These are phyloP conservation scores for Ypsolopha scabrella DNA, from an alignment of 2,888 invertebrate genomes.

Conservation along the genomic window DNA sequence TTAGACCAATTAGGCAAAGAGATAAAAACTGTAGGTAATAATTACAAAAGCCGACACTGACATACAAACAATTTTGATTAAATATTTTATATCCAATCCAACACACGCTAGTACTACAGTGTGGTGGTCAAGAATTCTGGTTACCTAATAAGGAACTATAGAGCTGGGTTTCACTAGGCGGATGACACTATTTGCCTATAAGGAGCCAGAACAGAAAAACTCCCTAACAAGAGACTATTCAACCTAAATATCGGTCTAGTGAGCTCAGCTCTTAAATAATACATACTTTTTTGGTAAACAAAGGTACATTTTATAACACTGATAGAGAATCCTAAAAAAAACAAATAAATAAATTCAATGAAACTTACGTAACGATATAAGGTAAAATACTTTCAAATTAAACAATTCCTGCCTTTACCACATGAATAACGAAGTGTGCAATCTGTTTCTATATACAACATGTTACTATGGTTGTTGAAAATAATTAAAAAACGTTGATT, in stretches of 20 bases:
- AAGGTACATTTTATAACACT: neutral
- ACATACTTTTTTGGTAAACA: neutral
- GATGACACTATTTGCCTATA: neutral
- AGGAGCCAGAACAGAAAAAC: neutral
- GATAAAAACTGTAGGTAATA: slow-evolving; percentile 6
- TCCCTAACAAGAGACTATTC: neutral
- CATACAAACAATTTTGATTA: slow-evolving; percentile 6
- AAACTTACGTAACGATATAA: neutral
- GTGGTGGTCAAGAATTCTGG: slow-evolving; percentile 2
- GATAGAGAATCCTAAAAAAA: neutral
- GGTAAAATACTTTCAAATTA: slow-evolving; percentile 17
- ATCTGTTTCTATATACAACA: slow-evolving; percentile 34
- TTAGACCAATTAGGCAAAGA: slow-evolving; percentile 18
- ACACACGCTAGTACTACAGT: slow-evolving; percentile 3
- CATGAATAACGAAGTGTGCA: neutral
- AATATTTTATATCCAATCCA: slow-evolving; percentile 4
- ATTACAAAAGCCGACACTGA: slow-evolving; percentile 8
- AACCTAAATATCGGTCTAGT: neutral
- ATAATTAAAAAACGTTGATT: slow-evolving; percentile 61
- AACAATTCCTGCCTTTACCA: neutral
- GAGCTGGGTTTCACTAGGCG: slow-evolving; percentile 1
- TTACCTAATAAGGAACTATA: neutral
- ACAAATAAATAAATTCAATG: neutral
- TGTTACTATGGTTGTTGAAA: slow-evolving; percentile 35
- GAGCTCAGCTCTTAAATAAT: slow-evolving; percentile 1